These are phyloP conservation scores for Sitta europaea DNA, from an alignment of 2,113 vertebrate genomes.

Conservation along the genomic window DNA sequence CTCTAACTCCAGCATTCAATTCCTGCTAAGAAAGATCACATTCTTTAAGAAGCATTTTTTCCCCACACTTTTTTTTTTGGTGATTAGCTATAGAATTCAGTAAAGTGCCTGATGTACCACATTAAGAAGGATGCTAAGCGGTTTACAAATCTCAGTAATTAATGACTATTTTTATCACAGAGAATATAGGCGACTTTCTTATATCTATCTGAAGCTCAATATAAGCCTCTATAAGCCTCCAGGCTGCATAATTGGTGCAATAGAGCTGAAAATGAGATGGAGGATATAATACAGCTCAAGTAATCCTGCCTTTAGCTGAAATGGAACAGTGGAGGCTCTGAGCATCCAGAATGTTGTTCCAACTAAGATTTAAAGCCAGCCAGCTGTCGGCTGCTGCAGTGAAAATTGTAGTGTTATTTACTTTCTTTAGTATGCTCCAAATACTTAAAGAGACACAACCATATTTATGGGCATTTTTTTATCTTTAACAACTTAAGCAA, in stretches of 20 bases:
- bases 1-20: constrained; percentile 54
- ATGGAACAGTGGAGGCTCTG: constrained; percentile 50
- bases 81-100: constrained; percentile 64
- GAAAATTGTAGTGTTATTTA: constrained; percentile 35
- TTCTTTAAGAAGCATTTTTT: constrained; percentile 52
- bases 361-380: constrained; percentile 61
- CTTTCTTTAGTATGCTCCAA: constrained; percentile 34
- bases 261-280: constrained; percentile 79
- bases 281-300: constrained; percentile 66
- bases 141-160: constrained; percentile 77
- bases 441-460: constrained; percentile 48
- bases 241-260: constrained; percentile 76
- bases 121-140: constrained; percentile 67
- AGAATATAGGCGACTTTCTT: constrained; percentile 71
- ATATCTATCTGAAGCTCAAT: constrained; percentile 69
- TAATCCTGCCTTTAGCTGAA: constrained; percentile 73
- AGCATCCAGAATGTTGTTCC: constrained; percentile 55
- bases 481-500: neutral
- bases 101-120: constrained; percentile 52
- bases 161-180: constrained; percentile 77
- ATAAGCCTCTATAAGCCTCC: constrained; percentile 75
- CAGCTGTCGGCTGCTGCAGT: constrained; percentile 37
- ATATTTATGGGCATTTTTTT: constrained; percentile 36
- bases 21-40: constrained; percentile 51
- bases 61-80: constrained; percentile 37